Evolutionary conservation across 2,888 invertebrate genomes (phyloP).

Genomic region (Xiphydria camelus): DNA sequence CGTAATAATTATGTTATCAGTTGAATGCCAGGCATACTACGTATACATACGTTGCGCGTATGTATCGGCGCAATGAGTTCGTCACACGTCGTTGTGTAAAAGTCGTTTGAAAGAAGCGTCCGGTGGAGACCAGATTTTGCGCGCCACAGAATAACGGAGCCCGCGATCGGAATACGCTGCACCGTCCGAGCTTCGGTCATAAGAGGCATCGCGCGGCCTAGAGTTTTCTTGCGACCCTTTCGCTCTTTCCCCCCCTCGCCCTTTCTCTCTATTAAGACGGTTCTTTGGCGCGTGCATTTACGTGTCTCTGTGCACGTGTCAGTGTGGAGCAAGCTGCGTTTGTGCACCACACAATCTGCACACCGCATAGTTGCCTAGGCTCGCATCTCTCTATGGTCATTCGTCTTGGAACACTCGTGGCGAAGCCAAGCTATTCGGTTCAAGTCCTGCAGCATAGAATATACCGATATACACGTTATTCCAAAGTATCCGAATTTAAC

Average conservation of each 20-base stretch:
- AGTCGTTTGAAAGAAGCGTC: no score
- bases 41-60: no score
- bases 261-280: not conserved
- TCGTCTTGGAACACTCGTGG: slow-evolving; percentile 49
- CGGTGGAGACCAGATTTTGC: no score
- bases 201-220: not conserved
- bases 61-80: slow-evolving; percentile 2
- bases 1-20: no score
- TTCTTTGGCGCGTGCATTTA: slow-evolving; percentile 1
- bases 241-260: slow-evolving; percentile 10
- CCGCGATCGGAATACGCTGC: not conserved
- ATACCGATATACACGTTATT: slow-evolving; percentile 27
- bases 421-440: slow-evolving; percentile 54
- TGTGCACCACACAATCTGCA: slow-evolving; percentile 31
- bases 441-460: slow-evolving; percentile 57
- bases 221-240: slow-evolving; percentile 13
- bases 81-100: not conserved
- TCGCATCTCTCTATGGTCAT: slow-evolving; percentile 39
- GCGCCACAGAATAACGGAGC: slow-evolving; percentile 57
- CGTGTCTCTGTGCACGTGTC: slow-evolving; percentile 24
- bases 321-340: slow-evolving; percentile 32
- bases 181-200: not conserved
- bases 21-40: no score
- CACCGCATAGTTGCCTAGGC: slow-evolving; percentile 35
- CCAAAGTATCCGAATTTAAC: slow-evolving; percentile 21